These are phyloP conservation scores for Liodrosophila aerea DNA, from an alignment of 2,888 invertebrate genomes.

Conservation along the genomic window DNA sequence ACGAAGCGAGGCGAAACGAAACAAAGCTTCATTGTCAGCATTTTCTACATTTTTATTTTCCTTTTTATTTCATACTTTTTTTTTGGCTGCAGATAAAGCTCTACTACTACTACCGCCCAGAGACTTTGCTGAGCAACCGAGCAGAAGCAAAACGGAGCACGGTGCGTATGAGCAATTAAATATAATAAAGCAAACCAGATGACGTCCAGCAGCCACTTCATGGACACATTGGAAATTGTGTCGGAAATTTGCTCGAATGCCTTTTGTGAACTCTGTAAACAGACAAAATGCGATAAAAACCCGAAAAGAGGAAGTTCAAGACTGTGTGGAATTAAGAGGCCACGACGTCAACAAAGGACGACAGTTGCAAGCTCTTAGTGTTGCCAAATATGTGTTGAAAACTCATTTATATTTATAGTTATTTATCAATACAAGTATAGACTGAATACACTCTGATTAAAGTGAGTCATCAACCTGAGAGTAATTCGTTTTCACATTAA, in stretches of 20 bases:
- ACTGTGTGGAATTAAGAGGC: constrained; percentile 1
- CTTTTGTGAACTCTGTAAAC: constrained; percentile 39
- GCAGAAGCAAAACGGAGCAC: constrained; percentile 32
- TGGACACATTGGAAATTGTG: constrained; percentile 45
- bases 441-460: too few species aligned
- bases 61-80: too few species aligned
- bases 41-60: constrained; percentile 22
- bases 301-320: background rate
- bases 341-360: constrained; percentile 7
- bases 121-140: constrained; percentile 13
- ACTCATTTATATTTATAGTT: background rate
- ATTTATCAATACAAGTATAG: too few species aligned
- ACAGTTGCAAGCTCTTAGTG: background rate
- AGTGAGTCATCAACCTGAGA: too few species aligned
- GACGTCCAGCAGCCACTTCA: constrained; percentile 29
- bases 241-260: constrained; percentile 53
- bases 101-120: background rate
- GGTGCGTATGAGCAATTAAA: constrained; percentile 69
- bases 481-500: too few species aligned
- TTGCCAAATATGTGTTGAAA: background rate
- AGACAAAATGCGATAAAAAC: constrained; percentile 2
- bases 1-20: constrained; percentile 25
- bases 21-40: constrained; percentile 54
- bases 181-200: constrained; percentile 61
- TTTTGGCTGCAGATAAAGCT: constrained; percentile 11